Percentiles rank a stretch among this genome's conserved stretches.
Evolutionary conservation across 1,140 invertebrate species (phyloP).

Genomic region (Bicyclus anynana): DNA sequence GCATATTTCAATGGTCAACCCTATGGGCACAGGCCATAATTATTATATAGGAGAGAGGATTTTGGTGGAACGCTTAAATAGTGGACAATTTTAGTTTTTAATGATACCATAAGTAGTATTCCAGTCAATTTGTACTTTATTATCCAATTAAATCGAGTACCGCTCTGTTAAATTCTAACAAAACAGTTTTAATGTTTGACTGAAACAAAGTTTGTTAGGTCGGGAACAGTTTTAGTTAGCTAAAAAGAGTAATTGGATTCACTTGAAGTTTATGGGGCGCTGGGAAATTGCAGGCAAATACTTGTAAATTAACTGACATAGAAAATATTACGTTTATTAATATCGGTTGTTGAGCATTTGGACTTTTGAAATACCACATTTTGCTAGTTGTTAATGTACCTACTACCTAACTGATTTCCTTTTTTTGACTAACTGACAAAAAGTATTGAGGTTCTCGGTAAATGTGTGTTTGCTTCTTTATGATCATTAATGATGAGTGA

Average conservation of each 20-base stretch:
- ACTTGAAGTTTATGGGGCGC: constrained; percentile 10
- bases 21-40: too few relatives aligned
- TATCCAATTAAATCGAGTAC: constrained; percentile 24
- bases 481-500: too few relatives aligned
- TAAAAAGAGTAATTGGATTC: constrained; percentile 22
- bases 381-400: too few relatives aligned
- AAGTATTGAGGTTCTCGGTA: too few relatives aligned
- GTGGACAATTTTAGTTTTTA: too few relatives aligned
- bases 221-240: constrained; percentile 10
- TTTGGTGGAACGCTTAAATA: too few relatives aligned
- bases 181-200: constrained; percentile 21
- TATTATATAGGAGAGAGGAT: too few relatives aligned
- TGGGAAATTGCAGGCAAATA: not conserved
- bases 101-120: not conserved
- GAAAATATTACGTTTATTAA: not conserved
- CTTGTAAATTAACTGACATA: constrained; percentile 1
- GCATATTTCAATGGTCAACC: too few relatives aligned
- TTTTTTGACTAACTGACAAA: too few relatives aligned
- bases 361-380: too few relatives aligned
- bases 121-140: constrained; percentile 19
- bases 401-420: too few relatives aligned
- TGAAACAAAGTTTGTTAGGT: constrained; percentile 17
- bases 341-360: not conserved
- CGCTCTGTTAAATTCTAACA: constrained; percentile 14
- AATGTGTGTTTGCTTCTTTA: too few relatives aligned